Base-by-base conservation (phyloP, 2,797 vertebrate genomes). In the Gallinago nigripennis region DNA sequence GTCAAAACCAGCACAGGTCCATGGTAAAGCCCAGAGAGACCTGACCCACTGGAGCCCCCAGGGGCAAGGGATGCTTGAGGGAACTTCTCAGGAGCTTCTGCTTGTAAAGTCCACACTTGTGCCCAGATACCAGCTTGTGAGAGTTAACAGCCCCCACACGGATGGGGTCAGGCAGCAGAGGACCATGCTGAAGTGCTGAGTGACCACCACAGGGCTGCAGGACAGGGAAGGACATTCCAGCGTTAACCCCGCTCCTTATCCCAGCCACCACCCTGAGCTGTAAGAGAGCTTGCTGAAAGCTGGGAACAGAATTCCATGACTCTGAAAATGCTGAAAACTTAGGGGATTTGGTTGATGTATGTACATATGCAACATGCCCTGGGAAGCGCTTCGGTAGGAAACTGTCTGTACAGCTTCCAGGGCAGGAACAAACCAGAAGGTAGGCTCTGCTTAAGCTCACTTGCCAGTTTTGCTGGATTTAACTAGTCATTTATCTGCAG, bases 1-100 rank as follows among this genome's bases (percentile, higher is more conserved):
- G 19, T 0, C 9, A 41, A 53, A 31, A 46, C 1, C 39, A 68
- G 35, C 30, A 23, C 0, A 35, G 12, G 48, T 35, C 21, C 18
- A 4, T 37, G 23, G n/a, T 3, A 21, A 51, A 53, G 19, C 8
- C 30, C 84, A 91, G 81, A 80, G 45, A 51, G 37, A 43, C 10
- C 16, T 24, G 82, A 77, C 15, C 33, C 60, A 18, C 41, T 28
- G 0, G 0, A 39, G 33, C 54, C 80, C 9, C 15, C 6, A 31
- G 61, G 37, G 12, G 37, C 37, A 50, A 86, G 30, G 2, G 4
- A 19, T n/a, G 45, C 54, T 25, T 19, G 39, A 51, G 30, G 27
- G 16, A 81, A 45, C 48, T 50, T 50, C 77, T 58, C 69, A 45
- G 21, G 15, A 31, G 25, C 17, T 57, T 70, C 63, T 51, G 57